Conservation (phyloP, 2,797 vertebrate genomes). For the Chelmon rostratus region DNA sequence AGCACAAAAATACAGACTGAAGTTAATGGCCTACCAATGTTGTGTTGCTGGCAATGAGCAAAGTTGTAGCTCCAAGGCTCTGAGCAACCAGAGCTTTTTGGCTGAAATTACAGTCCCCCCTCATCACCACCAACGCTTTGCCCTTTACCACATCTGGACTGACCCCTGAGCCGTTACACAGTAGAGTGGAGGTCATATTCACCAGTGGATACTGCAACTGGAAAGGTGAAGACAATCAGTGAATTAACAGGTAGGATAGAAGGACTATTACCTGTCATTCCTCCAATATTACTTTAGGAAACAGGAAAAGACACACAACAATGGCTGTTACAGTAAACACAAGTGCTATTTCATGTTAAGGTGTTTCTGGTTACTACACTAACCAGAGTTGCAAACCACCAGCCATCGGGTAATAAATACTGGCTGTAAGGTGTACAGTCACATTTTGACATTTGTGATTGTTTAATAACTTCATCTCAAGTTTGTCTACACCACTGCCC, state of each 20-base stretch:
- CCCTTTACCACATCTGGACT: constrained; percentile 73
- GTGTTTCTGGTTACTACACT: background rate
- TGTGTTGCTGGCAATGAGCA: constrained; percentile 88
- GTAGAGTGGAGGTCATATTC: constrained; percentile 84
- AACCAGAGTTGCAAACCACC: background rate
- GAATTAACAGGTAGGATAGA: background rate
- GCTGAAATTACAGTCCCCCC: constrained; percentile 87
- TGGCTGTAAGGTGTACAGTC: background rate
- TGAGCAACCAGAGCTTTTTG: constrained; percentile 92
- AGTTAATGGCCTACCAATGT: constrained; percentile 72
- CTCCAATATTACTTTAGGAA: background rate
- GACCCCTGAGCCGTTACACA: constrained; percentile 87
- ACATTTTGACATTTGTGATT: background rate
- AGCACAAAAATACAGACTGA: background rate
- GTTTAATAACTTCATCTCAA: background rate
- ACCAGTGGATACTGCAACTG: constrained; percentile 84
- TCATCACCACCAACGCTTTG: constrained; percentile 89
- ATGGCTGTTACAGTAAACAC: background rate
- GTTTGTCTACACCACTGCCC: background rate
- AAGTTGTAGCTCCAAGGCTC: constrained; percentile 82
- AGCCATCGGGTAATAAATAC: background rate
- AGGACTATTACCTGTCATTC: background rate
- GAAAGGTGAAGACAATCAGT: constrained; percentile 21
- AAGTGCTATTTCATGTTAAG: background rate
- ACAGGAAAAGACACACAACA: background rate